A percentile compares a stretch with the other conserved stretches of the same genome.
Conservation (phyloP, 2,888 invertebrate species). For the Mimachlamys varia region DNA sequence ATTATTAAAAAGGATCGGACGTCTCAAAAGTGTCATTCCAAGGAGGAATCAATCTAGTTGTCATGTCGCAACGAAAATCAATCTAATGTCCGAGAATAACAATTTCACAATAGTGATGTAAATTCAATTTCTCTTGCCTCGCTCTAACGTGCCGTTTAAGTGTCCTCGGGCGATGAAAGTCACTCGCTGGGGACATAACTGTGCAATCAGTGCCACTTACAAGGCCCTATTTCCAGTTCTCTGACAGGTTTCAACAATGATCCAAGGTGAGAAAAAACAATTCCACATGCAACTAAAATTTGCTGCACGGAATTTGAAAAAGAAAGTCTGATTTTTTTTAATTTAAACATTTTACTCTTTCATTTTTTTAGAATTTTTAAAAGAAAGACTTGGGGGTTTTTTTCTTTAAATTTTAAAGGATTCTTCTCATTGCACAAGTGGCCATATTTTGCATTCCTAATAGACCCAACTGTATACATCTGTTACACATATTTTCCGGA, state of each 20-base stretch:
- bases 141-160: neutral
- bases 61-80: neutral
- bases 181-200: neutral
- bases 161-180: neutral
- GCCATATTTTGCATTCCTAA: too few species aligned
- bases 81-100: slow-evolving; percentile 6
- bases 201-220: neutral
- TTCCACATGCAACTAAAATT: neutral
- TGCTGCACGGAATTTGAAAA: neutral
- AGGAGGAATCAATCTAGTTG: slow-evolving; percentile 1
- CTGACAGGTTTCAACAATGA: neutral
- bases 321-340: neutral
- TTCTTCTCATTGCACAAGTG: too few species aligned
- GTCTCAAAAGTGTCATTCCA: neutral
- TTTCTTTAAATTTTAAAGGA: too few species aligned
- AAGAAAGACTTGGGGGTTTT: neutral
- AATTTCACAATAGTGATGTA: slow-evolving; percentile 24
- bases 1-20: neutral
- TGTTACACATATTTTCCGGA: too few species aligned
- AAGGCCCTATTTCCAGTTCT: neutral
- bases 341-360: too few species aligned
- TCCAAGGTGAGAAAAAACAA: neutral
- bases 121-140: neutral
- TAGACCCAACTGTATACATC: too few species aligned
- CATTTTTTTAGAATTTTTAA: too few species aligned